Base-by-base conservation (phyloP, 2,113 vertebrate species). In the Nycticryphes semicollaris region DNA sequence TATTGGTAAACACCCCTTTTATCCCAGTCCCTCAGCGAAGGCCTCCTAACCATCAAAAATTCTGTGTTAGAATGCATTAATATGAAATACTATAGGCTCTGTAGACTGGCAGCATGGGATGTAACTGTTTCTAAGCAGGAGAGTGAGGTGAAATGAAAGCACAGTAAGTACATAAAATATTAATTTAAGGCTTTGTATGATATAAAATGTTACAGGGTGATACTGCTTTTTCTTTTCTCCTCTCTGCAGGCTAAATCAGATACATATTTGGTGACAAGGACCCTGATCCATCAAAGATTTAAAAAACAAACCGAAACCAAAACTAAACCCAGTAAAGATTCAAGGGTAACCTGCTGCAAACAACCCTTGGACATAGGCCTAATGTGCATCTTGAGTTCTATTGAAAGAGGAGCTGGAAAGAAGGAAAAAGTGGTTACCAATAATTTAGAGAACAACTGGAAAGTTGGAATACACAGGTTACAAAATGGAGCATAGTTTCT, bases 131-230 rank as follows among this genome's bases (percentile, higher is more conserved):
- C 83, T 84, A 43, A 92, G 51, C 11, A 82, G 76, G 84, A 88
- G 12, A 67, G 30, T 64, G 83, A 90, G 30, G 77, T 43, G 4
- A 96, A 91, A 87, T 87, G 47, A 75, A 95, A 93, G 83, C 56
- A 84, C 21, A 81, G 68, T 50, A 86, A 80, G 59, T 67, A 90
- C n/a, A 86, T 90, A 59, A 94, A 95, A 69, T 92, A 93, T 93
- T 95, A 81, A 94, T 92, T 88, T 84, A 92, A 95, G 50, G 54
- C 54, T 76, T 81, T 80, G 59, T 41, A 62, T 35, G 53, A 76
- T 83, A 90, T 24, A 37, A 80, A 95, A n/a, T 88, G 51, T 90
- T 51, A 91, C 30, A 79, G 48, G n/a, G 39, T 89, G 41, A 79
- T 75, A 19, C n/a, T 35, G 67, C 14, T 59, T 64, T 59, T 33